Evolutionary conservation across 2,113 vertebrate species (phyloP), one percentile per base, ranked within the genome.

Genomic region (Bubo bubo): DNA sequence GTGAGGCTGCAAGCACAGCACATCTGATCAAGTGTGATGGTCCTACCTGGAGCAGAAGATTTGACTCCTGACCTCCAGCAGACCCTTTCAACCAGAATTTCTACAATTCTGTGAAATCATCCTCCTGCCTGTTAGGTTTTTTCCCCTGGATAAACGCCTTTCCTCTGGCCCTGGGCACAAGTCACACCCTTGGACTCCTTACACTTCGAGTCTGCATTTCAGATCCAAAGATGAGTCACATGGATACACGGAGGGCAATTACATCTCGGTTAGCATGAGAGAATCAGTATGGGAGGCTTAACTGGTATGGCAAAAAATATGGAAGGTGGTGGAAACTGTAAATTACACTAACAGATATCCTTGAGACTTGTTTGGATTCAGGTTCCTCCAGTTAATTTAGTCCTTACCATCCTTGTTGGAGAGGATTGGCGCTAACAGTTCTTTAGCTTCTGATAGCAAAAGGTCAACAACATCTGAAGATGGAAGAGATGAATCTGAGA

Each of bases 371-470:
- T 39, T 72, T 58, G 37, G 64, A 27, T 79, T 87, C 76, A 60
- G 70, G 70, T 75, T 86, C 27, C 50, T 76, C 66, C 5, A 1
- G 47, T 37, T 34, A 37, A 71, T 18, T 55, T 8, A n/a, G 41
- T 43, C 56, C 95, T 97, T 96, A 98, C 97, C 95, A 0, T 97
- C 96, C 79, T 91, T 86, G 77, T 30, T 91, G 75, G 95, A 93
- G 89, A 95, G 59, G 45, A 93, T 62, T 17, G 83, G 94, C 0
- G 97, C 95, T 92, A 98, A 60, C 41, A 98, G 90, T 10, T 98
- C 97, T 86, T 96, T 97, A 86, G 97, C 98, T 92, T 98, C 97
- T 88, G 95, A 92, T 8, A 95, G 92, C 95, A 98, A 95, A 43
- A 97, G 75, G 77, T 77, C 93, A 93, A 95, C 90, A 74, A 97